phyloP scores from a whole-genome alignment of 2,797 vertebrate species.

The Hyperoplus immaculatus region DNA sequence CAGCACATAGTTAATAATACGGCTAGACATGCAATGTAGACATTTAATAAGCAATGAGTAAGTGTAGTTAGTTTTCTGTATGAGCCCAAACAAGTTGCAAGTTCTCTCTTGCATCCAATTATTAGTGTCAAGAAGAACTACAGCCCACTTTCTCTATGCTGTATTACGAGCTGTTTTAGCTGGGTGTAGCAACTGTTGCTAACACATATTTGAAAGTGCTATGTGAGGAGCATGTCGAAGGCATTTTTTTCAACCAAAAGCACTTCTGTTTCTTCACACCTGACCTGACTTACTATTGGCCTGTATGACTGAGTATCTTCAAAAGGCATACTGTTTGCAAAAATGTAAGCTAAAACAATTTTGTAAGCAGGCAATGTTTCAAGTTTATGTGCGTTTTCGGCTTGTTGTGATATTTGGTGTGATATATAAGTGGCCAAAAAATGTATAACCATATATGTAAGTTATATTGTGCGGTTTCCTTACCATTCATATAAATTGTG shows the following conservation, averaged over 20 bases:
- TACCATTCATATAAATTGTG: not conserved
- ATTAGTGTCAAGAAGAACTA: not conserved
- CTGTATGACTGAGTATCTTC: not conserved
- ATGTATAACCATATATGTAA: not conserved
- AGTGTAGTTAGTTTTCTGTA: not conserved
- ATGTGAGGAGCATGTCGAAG: not conserved
- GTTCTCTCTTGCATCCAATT: not conserved
- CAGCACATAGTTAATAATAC: not conserved
- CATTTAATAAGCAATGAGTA: not conserved
- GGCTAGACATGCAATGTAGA: not conserved
- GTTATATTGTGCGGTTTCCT: not conserved
- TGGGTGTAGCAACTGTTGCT: not conserved
- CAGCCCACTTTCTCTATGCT: not conserved
- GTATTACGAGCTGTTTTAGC: not conserved
- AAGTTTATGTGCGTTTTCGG: not conserved
- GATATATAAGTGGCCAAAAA: too few species aligned
- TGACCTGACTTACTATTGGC: not conserved
- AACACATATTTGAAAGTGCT: not conserved
- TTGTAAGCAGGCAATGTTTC: not conserved
- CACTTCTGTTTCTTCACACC: too few species aligned
- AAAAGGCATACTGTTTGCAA: not conserved
- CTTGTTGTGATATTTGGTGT: constrained; percentile 4
- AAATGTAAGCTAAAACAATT: not conserved
- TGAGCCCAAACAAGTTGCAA: not conserved
- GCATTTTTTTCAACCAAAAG: not conserved